These are phyloP conservation scores for Drosophila sechellia DNA, from an alignment of 1,140 invertebrate genomes.

Conservation along the genomic window DNA sequence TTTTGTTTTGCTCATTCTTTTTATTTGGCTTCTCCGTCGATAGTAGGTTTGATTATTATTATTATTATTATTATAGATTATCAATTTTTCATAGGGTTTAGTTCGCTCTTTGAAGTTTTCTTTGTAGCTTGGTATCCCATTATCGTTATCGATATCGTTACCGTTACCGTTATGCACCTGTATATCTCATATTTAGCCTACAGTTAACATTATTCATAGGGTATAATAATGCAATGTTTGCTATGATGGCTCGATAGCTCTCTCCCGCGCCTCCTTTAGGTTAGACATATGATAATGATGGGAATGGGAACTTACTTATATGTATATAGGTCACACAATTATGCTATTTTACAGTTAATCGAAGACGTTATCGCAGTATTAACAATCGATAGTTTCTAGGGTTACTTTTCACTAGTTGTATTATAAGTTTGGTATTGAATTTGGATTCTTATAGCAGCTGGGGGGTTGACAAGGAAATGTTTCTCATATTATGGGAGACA, in stretches of 20 bases:
- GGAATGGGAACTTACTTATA: constrained; percentile 19
- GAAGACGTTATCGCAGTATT: constrained; percentile 40
- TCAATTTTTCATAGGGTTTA: constrained; percentile 56
- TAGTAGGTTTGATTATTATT: constrained; percentile 54
- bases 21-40: constrained; percentile 48
- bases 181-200: constrained; percentile 57
- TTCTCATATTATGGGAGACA: constrained; percentile 27
- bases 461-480: constrained; percentile 5
- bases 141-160: constrained; percentile 52
- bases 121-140: constrained; percentile 50
- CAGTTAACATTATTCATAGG: constrained; percentile 50
- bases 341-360: constrained; percentile 47
- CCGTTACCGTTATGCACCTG: constrained; percentile 59
- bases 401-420: constrained; percentile 8
- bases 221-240: constrained; percentile 31
- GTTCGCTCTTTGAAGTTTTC: constrained; percentile 39
- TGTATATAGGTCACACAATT: constrained; percentile 20
- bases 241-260: constrained; percentile 8
- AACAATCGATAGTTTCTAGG: constrained; percentile 36
- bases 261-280: too few species aligned
- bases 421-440: constrained; percentile 16
- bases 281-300: constrained; percentile 25
- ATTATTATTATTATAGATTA: constrained; percentile 44
- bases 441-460: constrained; percentile 31
- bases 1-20: constrained; percentile 41